These are phyloP conservation scores for Aphidoletes aphidimyza DNA, from an alignment of 2,888 invertebrate genomes.

Conservation along the genomic window DNA sequence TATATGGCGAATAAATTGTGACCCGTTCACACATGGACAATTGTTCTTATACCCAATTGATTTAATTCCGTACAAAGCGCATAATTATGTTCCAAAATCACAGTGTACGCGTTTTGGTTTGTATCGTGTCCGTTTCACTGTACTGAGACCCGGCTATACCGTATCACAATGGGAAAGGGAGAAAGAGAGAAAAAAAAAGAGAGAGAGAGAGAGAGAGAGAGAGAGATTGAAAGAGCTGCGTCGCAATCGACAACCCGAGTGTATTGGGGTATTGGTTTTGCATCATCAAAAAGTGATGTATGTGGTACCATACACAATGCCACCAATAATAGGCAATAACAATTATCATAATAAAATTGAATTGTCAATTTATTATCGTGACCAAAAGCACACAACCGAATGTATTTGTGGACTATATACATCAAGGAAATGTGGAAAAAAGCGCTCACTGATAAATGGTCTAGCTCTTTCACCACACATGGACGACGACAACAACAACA, in stretches of 20 bases:
- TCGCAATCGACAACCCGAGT: not conserved
- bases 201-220: not conserved
- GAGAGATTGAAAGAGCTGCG: not conserved
- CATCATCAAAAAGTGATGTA: constrained; percentile 41
- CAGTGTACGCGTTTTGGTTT: not conserved
- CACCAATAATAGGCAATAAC: constrained; percentile 53
- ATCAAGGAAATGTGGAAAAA: not conserved
- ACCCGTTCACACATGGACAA: constrained; percentile 14
- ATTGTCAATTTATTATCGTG: constrained; percentile 51
- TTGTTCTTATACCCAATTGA: constrained; percentile 47
- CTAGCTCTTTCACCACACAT: not conserved
- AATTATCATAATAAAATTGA: constrained; percentile 54
- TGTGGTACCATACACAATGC: constrained; percentile 22
- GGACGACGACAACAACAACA: not conserved
- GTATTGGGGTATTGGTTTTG: constrained; percentile 39
- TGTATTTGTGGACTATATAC: not conserved
- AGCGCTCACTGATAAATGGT: not conserved
- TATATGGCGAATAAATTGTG: constrained; percentile 50
- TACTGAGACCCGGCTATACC: too few relatives aligned
- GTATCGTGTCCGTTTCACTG: not conserved
- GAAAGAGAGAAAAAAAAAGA: too few relatives aligned
- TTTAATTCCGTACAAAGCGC: constrained; percentile 50
- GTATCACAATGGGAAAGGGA: too few relatives aligned
- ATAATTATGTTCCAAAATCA: constrained; percentile 54
- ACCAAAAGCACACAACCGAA: constrained; percentile 7